phyloP scores from a whole-genome alignment of 2,113 vertebrate species.

The Carettochelys insculpta region DNA sequence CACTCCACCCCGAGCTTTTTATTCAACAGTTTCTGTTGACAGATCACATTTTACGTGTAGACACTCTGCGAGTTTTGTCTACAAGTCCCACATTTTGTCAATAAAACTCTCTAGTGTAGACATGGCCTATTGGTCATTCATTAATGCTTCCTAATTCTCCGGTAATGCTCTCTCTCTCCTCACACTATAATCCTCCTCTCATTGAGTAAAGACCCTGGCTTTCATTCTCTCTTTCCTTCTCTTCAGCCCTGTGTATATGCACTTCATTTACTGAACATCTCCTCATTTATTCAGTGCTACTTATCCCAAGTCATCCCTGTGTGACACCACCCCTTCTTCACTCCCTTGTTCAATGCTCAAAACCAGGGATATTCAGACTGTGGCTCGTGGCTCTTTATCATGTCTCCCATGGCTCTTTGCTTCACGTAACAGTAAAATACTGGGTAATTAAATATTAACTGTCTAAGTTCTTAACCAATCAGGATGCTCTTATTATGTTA shows the following conservation, averaged over 20 bases:
- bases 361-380: not conserved
- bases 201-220: conserved; percentile 24
- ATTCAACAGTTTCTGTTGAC: too few species aligned
- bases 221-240: conserved; percentile 19
- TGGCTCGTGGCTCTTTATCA: not conserved
- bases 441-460: not conserved
- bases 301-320: conserved; percentile 48
- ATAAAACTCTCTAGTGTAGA: too few species aligned
- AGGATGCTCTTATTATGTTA: not conserved
- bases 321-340: conserved; percentile 42
- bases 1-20: too few species aligned
- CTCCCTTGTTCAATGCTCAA: conserved; percentile 18
- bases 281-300: conserved; percentile 50
- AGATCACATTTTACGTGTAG: too few species aligned
- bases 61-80: too few species aligned
- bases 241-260: not conserved
- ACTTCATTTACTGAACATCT: conserved; percentile 16
- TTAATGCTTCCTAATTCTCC: conserved; percentile 38
- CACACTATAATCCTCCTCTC: not conserved
- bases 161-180: not conserved
- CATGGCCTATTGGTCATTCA: not conserved
- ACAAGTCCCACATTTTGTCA: too few species aligned
- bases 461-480: not conserved
- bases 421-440: not conserved
- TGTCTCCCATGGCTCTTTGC: not conserved